These are phyloP conservation scores for Laticauda laticaudata DNA, from an alignment of 2,113 vertebrate genomes.

Conservation along the genomic window DNA sequence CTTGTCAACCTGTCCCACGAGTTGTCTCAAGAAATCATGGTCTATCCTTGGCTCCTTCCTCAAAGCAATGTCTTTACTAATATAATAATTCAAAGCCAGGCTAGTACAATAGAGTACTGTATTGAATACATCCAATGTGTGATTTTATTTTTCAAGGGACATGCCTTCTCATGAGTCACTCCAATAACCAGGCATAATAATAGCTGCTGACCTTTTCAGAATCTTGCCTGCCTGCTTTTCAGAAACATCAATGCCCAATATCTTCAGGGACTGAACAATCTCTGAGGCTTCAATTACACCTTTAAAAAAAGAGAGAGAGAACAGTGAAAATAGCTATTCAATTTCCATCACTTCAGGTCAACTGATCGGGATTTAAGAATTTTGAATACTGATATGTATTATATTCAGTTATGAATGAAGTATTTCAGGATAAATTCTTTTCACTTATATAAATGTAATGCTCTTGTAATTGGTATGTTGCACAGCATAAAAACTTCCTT, in stretches of 20 bases:
- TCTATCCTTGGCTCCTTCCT: neutral
- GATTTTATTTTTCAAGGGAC: neutral
- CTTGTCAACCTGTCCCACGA: neutral
- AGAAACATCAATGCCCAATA: conserved; percentile 81
- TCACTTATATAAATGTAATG: neutral
- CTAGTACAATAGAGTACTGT: neutral
- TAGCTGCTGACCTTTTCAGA: conserved; percentile 80
- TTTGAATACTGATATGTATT: neutral
- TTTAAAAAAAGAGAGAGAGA: conserved; percentile 60
- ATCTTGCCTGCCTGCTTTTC: conserved; percentile 81
- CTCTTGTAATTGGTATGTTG: neutral
- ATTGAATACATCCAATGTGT: neutral
- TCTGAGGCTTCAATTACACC: conserved; percentile 89
- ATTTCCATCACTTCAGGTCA: neutral
- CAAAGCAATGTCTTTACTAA: neutral
- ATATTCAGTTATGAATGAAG: neutral
- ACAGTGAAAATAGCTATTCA: neutral
- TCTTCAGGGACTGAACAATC: conserved; percentile 85
- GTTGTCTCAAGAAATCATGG: neutral
- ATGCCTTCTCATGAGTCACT: neutral
- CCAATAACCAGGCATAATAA: neutral
- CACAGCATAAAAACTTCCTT: neutral
- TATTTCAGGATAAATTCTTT: neutral
- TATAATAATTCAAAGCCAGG: neutral
- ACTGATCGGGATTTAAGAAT: neutral